These are phyloP conservation scores for Bos javanicus DNA, from an alignment of 2,113 vertebrate species.

Conservation along the genomic window DNA sequence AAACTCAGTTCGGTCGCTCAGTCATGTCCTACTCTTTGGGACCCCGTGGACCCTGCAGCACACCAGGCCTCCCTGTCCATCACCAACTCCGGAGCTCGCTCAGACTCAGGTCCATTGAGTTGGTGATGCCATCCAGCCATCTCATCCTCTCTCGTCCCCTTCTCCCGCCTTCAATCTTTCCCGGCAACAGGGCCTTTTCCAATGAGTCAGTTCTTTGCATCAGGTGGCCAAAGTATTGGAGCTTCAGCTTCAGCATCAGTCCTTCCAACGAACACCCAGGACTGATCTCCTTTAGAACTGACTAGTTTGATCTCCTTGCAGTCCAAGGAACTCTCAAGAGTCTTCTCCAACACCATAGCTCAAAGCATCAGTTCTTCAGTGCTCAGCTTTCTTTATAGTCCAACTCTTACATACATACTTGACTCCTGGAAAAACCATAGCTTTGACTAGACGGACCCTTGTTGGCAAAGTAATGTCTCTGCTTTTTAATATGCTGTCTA, in stretches of 20 bases:
- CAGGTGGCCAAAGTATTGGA: not conserved
- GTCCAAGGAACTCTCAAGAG: not conserved
- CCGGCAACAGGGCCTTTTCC: not conserved
- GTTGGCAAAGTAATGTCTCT: not conserved
- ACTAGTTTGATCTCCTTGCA: not conserved
- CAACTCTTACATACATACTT: not conserved
- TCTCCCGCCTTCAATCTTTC: not conserved
- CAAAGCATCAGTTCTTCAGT: not conserved
- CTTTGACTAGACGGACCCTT: not conserved
- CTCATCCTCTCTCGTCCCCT: not conserved
- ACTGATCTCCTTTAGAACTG: not conserved
- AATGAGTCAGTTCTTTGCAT: not conserved
- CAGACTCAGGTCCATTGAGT: not conserved
- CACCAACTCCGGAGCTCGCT: not conserved
- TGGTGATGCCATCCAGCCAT: not conserved
- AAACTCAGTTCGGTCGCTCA: not conserved
- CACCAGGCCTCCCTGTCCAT: not conserved
- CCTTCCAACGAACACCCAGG: not conserved
- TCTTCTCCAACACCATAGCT: not conserved
- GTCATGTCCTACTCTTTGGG: not conserved
- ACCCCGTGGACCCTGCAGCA: not conserved
- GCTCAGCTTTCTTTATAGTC: not conserved
- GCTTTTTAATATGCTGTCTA: not conserved
- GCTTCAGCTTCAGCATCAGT: not conserved
- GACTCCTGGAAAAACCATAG: not conserved